Base-by-base conservation (phyloP, 2,888 invertebrate genomes). In the Meta bourneti region DNA sequence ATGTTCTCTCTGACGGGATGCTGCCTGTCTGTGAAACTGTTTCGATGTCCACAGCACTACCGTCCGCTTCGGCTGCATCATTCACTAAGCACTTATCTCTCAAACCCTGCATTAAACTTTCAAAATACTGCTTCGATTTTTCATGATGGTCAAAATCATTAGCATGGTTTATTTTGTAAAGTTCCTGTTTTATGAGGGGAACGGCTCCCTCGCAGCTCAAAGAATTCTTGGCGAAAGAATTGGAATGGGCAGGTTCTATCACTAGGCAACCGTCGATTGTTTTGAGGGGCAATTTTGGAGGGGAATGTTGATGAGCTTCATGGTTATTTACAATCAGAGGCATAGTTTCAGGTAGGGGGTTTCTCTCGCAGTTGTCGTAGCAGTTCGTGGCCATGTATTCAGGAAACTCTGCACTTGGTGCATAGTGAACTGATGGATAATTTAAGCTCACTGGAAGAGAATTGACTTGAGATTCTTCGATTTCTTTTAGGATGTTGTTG, bases 181-280 rank as follows among this genome's bases (percentile, higher is more conserved):
- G 9, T 52, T 87, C 79, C n/a, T 78, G 80, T 51, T 87, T 87
- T 16, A 87, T 91, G 9, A 91, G 79, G 20, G 87, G 61, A 0
- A 91, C 87, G 2, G 87, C 87, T 7, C 87, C 91, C 51, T 91
- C 91, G 49, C 83, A 83, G 13, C 16, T 78, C 7, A 49, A 4
- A 0, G 78, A 91, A n/a, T 69, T 87, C 61, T 83, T 91, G 7
- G 34, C 6, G 48, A 91, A 78, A 0, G 87, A 91, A n/a, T 78
- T 91, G 0, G 83, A 91, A 83, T 91, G 91, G 1, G 91, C 91
- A 7, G 91, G 91, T 51, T 91, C 87, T 5, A 91, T 81, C 0
- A 87, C 72, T 20, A 86, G 78, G 54, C 69, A 34, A 9, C 87
- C 87, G 72, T 91, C 87, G 0, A 72, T 61, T 13, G 77, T 82